Evolutionary conservation across 2,888 invertebrate species (phyloP), one percentile per base, ranked within the genome.

Genomic region (Nemotelus pantherinus): DNA sequence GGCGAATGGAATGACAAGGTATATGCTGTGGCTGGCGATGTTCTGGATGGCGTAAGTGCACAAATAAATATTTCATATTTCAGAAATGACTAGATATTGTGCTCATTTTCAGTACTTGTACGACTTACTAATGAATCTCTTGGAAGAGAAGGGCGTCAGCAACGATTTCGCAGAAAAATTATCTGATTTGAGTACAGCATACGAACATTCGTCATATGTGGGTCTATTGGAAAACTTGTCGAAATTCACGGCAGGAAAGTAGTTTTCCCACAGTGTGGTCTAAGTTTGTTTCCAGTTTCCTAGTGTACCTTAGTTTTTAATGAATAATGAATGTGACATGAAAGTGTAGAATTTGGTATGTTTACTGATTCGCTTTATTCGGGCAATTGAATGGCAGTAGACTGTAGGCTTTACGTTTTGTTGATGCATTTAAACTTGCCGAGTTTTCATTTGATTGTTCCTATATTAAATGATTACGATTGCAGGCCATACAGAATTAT

Each of bases 111-210:
- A 96, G 95, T 96, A 96, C 84, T 88, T 98, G 76, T 98, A 98
- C 85, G 98, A 98, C 86, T 89, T 97, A 68, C 88, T 99, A 81
- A 94, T 99, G 93, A 97, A 98, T 85, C 90, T 97, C 82, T 89
- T 99, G 78, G 98, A 98, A 87, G 99, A 99, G 86, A 95, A 99
- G 82, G 99, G 99, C 53, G 89, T 99, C 79, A 93, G 94, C 84
- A 96, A 96, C 84, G 95, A 96, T 80, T 98, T 99, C 87, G 95
- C 93, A 0, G 94, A 95, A 82, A 95, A 97, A 85, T 85, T 99
- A 41, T 92, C 95, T 0, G 93, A 95, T 80, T 92, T 95, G 85
- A 95, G 95, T 85, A 98, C 99, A 2, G 91, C 92, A 1, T 97
- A 97, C 85, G 99, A 99, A 87, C 98, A 99, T 86, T 89, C 92